Percentiles rank a stretch among this genome's conserved stretches.
These are phyloP conservation scores for Augiades crinisus DNA, from an alignment of 2,888 invertebrate genomes.

Conservation along the genomic window DNA sequence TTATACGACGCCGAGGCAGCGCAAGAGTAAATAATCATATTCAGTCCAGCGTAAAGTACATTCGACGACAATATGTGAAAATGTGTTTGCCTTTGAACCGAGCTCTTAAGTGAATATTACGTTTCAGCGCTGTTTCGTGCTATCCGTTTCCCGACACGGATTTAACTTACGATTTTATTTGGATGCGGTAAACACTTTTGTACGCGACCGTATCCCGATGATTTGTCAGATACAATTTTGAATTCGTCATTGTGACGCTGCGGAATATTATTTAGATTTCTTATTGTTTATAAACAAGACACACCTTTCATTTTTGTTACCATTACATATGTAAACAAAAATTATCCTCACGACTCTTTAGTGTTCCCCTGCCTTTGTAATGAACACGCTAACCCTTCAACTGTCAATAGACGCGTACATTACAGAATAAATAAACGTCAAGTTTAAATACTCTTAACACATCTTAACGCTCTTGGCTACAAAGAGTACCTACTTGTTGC, in stretches of 20 bases:
- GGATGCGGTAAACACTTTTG: neutral
- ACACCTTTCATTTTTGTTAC: neutral
- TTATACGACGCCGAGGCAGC: constrained; percentile 6
- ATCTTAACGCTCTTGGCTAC: constrained; percentile 9
- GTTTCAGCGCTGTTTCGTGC: constrained; percentile 1
- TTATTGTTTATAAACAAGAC: neutral
- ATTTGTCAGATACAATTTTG: neutral
- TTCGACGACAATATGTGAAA: constrained; percentile 15
- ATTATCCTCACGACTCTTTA: neutral
- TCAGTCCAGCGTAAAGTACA: constrained; percentile 15
- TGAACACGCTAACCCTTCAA: constrained; percentile 8
- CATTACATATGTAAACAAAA: neutral
- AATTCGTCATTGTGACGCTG: neutral
- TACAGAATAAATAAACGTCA: constrained; percentile 4
- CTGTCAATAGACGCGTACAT: constrained; percentile 15
- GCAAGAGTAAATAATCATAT: constrained; percentile 16
- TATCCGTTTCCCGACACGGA: neutral
- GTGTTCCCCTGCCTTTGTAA: neutral
- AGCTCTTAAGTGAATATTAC: constrained; percentile 21
- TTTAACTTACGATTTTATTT: neutral
- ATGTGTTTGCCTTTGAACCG: constrained; percentile 15
- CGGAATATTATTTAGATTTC: neutral
- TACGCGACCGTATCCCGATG: neutral
- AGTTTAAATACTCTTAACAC: constrained; percentile 17
- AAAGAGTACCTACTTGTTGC: constrained; percentile 2